Conservation (phyloP, 1,140 invertebrate species). For the Magallana angulata region DNA sequence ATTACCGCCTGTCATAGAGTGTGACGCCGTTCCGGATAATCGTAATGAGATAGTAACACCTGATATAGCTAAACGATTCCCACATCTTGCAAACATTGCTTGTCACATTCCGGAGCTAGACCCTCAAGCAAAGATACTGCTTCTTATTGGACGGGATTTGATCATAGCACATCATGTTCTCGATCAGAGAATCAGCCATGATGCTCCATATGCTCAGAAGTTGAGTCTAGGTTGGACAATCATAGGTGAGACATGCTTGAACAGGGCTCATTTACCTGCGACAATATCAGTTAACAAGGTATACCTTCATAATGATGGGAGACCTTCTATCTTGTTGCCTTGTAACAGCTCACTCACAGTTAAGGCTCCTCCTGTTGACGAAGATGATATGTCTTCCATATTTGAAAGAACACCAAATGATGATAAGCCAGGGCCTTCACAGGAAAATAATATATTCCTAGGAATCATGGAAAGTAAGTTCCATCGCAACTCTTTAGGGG, state of each 20-base stretch:
- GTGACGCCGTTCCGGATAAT: slow-evolving; percentile 50
- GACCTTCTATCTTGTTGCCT: slow-evolving; percentile 33
- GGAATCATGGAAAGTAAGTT: slow-evolving; percentile 38
- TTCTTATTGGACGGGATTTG: slow-evolving; percentile 44
- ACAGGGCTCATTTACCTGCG: background rate
- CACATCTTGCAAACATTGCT: slow-evolving; percentile 4
- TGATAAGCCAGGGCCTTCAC: slow-evolving; percentile 41
- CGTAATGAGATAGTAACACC: slow-evolving; percentile 41
- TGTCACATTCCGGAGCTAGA: slow-evolving; percentile 36
- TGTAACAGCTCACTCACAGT: slow-evolving; percentile 27
- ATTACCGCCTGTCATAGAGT: slow-evolving; percentile 49
- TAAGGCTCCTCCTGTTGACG: background rate
- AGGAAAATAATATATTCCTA: slow-evolving; percentile 41
- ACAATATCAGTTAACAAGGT: background rate
- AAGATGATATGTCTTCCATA: background rate
- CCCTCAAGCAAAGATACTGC: slow-evolving; percentile 42
- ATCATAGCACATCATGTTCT: slow-evolving; percentile 42
- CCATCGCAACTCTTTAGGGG: background rate
- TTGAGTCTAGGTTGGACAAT: slow-evolving; percentile 43
- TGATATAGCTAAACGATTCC: slow-evolving; percentile 5
- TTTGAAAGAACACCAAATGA: slow-evolving; percentile 42
- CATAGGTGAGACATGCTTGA: slow-evolving; percentile 20
- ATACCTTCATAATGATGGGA: slow-evolving; percentile 26
- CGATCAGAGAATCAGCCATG: slow-evolving; percentile 25
- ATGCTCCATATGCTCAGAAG: slow-evolving; percentile 39